A percentile compares a stretch with the other conserved stretches of the same genome.
Evolutionary conservation across 2,113 vertebrate genomes (phyloP).

Genomic region (Forbesichthys agassizii): DNA sequence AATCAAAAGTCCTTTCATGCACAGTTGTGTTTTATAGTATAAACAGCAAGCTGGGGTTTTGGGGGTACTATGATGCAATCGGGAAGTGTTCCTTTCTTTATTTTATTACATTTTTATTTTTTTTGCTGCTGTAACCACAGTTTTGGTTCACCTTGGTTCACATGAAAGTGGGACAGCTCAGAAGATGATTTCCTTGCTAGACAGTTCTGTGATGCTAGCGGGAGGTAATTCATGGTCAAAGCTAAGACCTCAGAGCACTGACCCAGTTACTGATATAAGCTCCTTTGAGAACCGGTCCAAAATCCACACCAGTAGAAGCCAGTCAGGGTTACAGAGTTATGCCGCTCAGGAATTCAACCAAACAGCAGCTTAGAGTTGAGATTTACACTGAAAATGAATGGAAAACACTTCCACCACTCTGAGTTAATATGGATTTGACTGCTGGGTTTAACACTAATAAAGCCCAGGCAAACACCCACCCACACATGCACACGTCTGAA

Average conservation of each 20-base stretch:
- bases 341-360: slow-evolving; percentile 14
- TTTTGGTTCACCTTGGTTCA: neutral
- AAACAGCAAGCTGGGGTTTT: too few relatives aligned
- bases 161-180: neutral
- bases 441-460: neutral
- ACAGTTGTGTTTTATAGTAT: too few relatives aligned
- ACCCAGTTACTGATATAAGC: slow-evolving; percentile 59
- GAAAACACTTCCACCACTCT: slow-evolving; percentile 28
- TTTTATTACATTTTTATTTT: too few relatives aligned
- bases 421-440: slow-evolving; percentile 7
- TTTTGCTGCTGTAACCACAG: too few relatives aligned
- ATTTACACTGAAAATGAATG: slow-evolving; percentile 30
- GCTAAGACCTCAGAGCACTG: slow-evolving; percentile 27
- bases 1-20: too few relatives aligned
- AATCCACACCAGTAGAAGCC: slow-evolving; percentile 27
- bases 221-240: slow-evolving; percentile 4
- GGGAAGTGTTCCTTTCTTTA: too few relatives aligned
- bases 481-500: neutral
- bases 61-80: too few relatives aligned
- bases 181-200: slow-evolving; percentile 7
- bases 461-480: neutral
- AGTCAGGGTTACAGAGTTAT: slow-evolving; percentile 29
- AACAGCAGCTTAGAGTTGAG: slow-evolving; percentile 16
- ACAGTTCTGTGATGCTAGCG: slow-evolving; percentile 13
- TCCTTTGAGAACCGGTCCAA: slow-evolving; percentile 54